Evolutionary conservation across 2,888 invertebrate genomes (phyloP), one percentile per base, ranked within the genome.

Genomic region (Mactromeris polynyma): DNA sequence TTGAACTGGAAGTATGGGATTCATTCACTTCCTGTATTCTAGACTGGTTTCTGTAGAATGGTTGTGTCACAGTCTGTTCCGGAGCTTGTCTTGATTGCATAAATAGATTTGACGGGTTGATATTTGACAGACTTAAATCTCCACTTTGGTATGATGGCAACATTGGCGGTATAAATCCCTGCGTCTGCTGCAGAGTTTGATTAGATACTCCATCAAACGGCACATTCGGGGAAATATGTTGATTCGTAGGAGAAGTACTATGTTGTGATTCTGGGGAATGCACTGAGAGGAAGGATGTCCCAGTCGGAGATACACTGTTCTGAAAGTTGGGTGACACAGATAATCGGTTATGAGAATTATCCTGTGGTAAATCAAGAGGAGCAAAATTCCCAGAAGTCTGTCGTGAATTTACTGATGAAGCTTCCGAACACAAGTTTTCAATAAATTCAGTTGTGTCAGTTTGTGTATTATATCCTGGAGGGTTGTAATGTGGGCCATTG

Each of bases 201-300:
- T 83, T 82, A 36, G 82, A 46, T 11, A 38, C 42, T 36, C 85
- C 42, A 21, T 80, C 77, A 58, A 81, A 87, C 3, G 64, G 40
- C 21, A 64, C 58, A 54, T 85, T 88, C 2, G 89, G 89, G 14
- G 89, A 87, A 19, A 85, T 19, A 31, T 81, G 51, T 21, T 81
- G 83, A 51, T 83, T 81, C 21, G 73, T 73, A 9, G 91, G 89
- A 6, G 91, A 91, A 26, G 82, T 83, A 46, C 91, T 91, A 36
- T 87, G 91, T 21, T 89, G 89, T 42, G 91, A 89, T 40, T 85
- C 87, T 33, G 91, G 89, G 14, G 91, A 89, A 51, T 86, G 85
- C 26, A 33, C 80, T 46, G 89, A 83, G 38, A 58, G 79, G 73
- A 73, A 86, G 21, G 87, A 85, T 1, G 73, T 36, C 21, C 33